Percentiles rank a stretch among this genome's conserved stretches.
These are phyloP conservation scores for Neoscelio sp. DNA, from an alignment of 2,888 invertebrate species.

Conservation along the genomic window DNA sequence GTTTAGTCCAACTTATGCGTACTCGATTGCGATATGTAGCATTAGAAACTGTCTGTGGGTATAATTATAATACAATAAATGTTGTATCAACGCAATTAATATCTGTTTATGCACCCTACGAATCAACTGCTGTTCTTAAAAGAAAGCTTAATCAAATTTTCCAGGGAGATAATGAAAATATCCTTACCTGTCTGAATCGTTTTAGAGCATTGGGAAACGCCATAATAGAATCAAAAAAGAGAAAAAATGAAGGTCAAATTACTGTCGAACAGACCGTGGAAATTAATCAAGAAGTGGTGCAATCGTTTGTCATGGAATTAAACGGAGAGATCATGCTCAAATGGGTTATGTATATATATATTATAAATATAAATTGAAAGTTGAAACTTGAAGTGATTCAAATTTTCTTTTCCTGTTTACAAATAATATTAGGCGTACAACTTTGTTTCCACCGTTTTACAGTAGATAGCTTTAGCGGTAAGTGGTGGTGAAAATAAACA, in stretches of 20 bases:
- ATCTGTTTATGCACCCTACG: constrained; percentile 9
- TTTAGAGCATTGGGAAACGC: background rate
- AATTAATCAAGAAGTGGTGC: constrained; percentile 13
- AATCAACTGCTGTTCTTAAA: background rate
- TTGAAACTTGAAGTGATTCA: no score
- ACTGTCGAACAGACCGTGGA: constrained; percentile 1
- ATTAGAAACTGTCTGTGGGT: background rate
- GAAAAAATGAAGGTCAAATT: background rate
- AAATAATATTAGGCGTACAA: no score
- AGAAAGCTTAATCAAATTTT: background rate
- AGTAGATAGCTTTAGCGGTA: no score
- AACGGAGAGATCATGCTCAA: background rate
- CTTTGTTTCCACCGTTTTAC: no score
- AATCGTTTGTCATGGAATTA: background rate
- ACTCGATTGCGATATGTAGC: no score
- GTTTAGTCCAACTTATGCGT: no score
- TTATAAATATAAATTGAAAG: no score
- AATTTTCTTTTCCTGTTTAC: no score
- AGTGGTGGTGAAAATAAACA: no score
- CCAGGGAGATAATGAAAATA: background rate
- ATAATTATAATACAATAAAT: background rate
- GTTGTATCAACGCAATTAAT: background rate
- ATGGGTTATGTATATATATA: no score
- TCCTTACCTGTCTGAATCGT: background rate
- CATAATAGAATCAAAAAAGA: background rate